phyloP scores from a whole-genome alignment of 2,797 vertebrate species.

The Myotis planiceps region DNA sequence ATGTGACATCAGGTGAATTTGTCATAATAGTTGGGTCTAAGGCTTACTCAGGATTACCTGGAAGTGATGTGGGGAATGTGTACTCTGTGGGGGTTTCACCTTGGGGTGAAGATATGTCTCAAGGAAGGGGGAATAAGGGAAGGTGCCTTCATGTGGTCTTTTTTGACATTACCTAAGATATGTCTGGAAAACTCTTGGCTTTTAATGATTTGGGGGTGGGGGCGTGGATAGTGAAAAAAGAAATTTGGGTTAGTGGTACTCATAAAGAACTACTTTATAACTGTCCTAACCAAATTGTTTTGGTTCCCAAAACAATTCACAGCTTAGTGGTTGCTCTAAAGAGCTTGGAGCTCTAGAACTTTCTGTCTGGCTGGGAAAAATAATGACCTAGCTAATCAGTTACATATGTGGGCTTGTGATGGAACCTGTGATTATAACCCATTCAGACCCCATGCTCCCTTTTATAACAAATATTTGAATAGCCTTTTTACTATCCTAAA shows the following conservation, averaged over 20 bases:
- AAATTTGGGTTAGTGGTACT: neutral
- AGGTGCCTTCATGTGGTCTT: neutral
- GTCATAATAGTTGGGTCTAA: neutral
- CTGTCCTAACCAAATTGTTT: neutral
- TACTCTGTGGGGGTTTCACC: neutral
- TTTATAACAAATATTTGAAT: neutral
- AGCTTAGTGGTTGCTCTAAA: neutral
- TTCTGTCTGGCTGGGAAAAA: constrained; percentile 44
- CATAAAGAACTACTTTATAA: neutral
- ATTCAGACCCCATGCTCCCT: neutral
- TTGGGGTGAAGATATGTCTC: neutral
- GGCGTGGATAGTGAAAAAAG: neutral
- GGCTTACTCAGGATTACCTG: neutral
- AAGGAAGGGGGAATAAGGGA: neutral
- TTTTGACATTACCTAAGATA: neutral
- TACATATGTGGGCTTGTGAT: neutral
- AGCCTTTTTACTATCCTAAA: neutral
- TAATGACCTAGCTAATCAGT: constrained; percentile 23
- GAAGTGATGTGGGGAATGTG: neutral
- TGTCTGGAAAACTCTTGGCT: neutral
- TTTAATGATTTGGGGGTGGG: neutral
- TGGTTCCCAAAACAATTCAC: neutral
- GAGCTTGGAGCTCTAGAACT: neutral
- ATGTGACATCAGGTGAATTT: neutral
- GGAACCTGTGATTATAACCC: neutral